Evolutionary conservation across 2,113 vertebrate genomes (phyloP).

Genomic region (Urocynchramus pylzowi): DNA sequence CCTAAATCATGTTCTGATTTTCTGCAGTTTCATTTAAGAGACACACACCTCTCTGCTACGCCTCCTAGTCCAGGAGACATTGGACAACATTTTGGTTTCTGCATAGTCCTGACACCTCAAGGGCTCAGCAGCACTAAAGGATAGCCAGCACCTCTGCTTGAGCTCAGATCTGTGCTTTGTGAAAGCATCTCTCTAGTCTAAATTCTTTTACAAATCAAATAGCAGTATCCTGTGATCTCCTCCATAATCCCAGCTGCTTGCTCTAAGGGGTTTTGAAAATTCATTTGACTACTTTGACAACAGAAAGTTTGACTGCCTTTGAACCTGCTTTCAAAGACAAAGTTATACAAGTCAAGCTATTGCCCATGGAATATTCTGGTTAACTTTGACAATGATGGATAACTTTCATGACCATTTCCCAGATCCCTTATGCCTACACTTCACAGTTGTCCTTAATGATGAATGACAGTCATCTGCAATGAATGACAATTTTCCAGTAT

Average conservation of each 20-base stretch:
- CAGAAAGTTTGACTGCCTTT: conserved; percentile 46
- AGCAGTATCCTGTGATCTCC: not conserved
- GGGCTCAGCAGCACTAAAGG: not conserved
- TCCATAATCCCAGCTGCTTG: conserved; percentile 6
- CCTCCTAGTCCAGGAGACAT: not conserved
- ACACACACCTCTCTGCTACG: fast-evolving
- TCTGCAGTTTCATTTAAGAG: not conserved
- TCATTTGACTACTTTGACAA: conserved; percentile 13
- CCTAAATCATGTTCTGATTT: not conserved
- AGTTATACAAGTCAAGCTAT: conserved; percentile 32
- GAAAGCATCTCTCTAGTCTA: not conserved
- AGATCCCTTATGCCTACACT: not conserved
- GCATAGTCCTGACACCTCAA: not conserved
- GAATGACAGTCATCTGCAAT: conserved; percentile 23
- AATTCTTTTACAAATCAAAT: not conserved
- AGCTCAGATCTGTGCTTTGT: not conserved
- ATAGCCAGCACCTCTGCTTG: not conserved
- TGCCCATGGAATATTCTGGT: not conserved
- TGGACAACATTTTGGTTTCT: not conserved
- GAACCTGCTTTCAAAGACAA: conserved; percentile 47
- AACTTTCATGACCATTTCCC: conserved; percentile 27
- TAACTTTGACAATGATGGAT: conserved; percentile 49
- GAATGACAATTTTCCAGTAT: conserved; percentile 15
- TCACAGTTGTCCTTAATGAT: conserved; percentile 48
- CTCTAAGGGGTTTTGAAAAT: not conserved